A percentile compares a stretch with the other conserved stretches of the same genome.
Evolutionary conservation across 2,888 invertebrate species (phyloP).

Genomic region (Lottia gigantea): DNA sequence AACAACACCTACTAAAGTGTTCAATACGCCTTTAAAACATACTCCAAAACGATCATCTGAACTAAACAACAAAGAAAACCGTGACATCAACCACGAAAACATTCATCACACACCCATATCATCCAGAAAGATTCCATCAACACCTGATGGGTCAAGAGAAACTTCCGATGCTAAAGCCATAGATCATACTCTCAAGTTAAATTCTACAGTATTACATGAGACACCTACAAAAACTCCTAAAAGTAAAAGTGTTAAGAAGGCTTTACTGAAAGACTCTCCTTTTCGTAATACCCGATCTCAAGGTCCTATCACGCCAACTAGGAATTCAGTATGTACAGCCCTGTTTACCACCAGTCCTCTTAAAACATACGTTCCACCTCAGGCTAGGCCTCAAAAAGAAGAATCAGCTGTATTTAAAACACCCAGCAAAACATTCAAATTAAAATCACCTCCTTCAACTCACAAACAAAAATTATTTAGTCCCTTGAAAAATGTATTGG

Average conservation of each 20-base stretch:
- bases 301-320: slow-evolving; percentile 38
- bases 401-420: slow-evolving; percentile 6
- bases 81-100: neutral
- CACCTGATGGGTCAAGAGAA: neutral
- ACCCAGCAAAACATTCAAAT: slow-evolving; percentile 1
- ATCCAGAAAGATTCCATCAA: neutral
- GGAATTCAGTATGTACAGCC: slow-evolving; percentile 40
- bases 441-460: slow-evolving; percentile 2
- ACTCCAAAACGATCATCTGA: neutral
- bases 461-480: neutral
- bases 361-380: neutral
- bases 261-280: slow-evolving; percentile 12
- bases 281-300: slow-evolving; percentile 34
- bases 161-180: neutral
- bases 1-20: neutral
- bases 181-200: neutral
- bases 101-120: neutral
- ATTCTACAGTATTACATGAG: neutral
- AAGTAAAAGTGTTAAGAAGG: neutral
- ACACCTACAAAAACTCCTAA: slow-evolving; percentile 11
- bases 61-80: neutral
- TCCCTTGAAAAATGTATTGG: neutral
- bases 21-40: neutral
- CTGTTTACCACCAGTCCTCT: slow-evolving; percentile 44
- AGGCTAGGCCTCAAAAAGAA: neutral